Base-by-base conservation (phyloP, 2,113 vertebrate species). In the Toxotes jaculatrix region DNA sequence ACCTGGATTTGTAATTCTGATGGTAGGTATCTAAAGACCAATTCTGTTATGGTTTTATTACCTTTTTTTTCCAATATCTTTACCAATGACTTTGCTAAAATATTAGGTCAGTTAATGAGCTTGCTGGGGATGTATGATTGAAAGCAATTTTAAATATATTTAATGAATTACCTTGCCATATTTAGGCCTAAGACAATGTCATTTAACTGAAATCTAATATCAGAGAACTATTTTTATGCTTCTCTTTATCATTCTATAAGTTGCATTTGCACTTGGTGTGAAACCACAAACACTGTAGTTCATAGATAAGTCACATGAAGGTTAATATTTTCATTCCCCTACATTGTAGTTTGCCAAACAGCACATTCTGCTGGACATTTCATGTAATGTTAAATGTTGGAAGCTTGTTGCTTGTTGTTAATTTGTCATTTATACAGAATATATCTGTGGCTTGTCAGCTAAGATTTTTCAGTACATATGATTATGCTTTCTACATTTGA, bases 1-100 rank as follows among this genome's bases (percentile, higher is more conserved):
- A 95, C 96, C 4, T 99, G 98, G 98, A 88, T 92, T 63, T 86
- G 87, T 75, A 92, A 92, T 77, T n/a, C 88, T 69, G 94, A 97
- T 61, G 97, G 98, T 99, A 89, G 86, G 96, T 95, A 21, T 70
- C 61, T 23, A 9, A 11, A 49, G 1, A 32, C 21, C 11, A 0
- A 0, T 51, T 40, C 19, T 60, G 0, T 59, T 10, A 5, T 23
- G 12, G 8, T 2, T 16, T 31, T 31, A 23, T 43, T 53, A 1
- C 3, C 5, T 11, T 34, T 8, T 51, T 70, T 64, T 17, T 57
- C 40, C 4, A 9, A 1, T 53, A 21, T 36, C 6, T 21, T 21
- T n/a, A n/a, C 19, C 19, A 51, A 9, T 51, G 49, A 7, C 19
- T 51, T 49, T 19, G 16, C 6, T 49, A 49, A 49, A n/a, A 3